phyloP scores from a whole-genome alignment of 2,113 vertebrate species.

The Albula goreensis region DNA sequence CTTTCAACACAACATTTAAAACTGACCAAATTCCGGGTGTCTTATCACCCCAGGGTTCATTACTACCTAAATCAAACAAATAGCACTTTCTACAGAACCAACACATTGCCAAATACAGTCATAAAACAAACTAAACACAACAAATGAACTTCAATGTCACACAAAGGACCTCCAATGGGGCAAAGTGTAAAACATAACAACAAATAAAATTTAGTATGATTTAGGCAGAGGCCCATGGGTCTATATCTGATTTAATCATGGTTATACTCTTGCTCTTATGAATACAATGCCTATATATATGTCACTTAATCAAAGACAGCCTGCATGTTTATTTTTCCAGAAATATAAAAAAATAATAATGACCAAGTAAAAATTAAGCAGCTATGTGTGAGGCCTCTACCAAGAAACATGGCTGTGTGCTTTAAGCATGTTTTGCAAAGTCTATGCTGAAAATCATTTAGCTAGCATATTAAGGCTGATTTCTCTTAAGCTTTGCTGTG shows the following conservation, averaged over 20 bases:
- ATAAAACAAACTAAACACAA: not conserved
- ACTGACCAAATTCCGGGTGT: not conserved
- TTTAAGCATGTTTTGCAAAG: not conserved
- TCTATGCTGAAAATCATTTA: not conserved
- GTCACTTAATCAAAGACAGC: conserved; percentile 3
- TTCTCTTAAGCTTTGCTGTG: conserved; percentile 20
- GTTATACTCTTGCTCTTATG: not conserved
- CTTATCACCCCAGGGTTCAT: not conserved
- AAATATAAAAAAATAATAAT: conserved; percentile 1
- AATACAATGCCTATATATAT: not conserved
- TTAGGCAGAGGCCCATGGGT: not conserved
- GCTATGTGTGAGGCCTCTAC: not conserved
- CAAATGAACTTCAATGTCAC: not conserved
- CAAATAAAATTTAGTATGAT: not conserved
- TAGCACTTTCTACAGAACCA: not conserved
- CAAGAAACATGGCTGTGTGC: not conserved
- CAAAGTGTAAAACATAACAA: not conserved
- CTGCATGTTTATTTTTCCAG: not conserved
- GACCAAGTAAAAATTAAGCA: not conserved
- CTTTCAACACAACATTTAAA: not conserved
- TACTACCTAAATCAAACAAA: not conserved
- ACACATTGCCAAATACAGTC: not conserved
- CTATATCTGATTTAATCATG: not conserved
- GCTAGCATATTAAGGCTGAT: conserved; percentile 48
- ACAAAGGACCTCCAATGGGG: not conserved